Evolutionary conservation across 1,140 invertebrate species (phyloP).

Genomic region (Temnothorax curvispinosus): DNA sequence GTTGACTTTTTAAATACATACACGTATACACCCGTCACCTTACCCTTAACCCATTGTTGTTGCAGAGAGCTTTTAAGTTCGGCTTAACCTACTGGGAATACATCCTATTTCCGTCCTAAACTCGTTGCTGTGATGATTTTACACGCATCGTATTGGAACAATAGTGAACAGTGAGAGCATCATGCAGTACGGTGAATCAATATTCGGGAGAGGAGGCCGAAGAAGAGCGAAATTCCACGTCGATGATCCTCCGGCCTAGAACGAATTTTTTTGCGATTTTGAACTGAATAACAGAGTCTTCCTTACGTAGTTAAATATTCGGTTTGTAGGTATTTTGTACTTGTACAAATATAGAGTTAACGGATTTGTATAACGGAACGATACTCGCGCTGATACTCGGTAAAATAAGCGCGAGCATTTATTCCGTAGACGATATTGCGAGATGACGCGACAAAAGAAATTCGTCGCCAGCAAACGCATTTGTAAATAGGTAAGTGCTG

Average conservation of each 20-base stretch:
- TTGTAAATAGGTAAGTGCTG: slow-evolving; percentile 39
- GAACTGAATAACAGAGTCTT: slow-evolving; percentile 43
- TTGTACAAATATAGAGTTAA: slow-evolving; percentile 42
- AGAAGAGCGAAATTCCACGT: slow-evolving; percentile 11
- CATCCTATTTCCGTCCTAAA: slow-evolving; percentile 80
- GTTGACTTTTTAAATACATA: not conserved
- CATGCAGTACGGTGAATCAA: not conserved
- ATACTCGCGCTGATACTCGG: not conserved
- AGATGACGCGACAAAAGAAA: not conserved
- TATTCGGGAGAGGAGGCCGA: not conserved
- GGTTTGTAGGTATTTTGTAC: slow-evolving; percentile 37
- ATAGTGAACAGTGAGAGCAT: not conserved
- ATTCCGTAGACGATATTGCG: not conserved
- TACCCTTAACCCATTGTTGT: slow-evolving; percentile 65
- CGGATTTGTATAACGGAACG: slow-evolving; percentile 21
- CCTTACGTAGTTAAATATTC: slow-evolving; percentile 50
- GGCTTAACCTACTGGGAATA: slow-evolving; percentile 77
- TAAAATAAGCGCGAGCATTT: not conserved
- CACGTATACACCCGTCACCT: not conserved
- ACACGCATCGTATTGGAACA: slow-evolving; percentile 62
- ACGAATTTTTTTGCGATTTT: slow-evolving; percentile 25
- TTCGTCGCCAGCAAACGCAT: slow-evolving; percentile 9
- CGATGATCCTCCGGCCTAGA: not conserved
- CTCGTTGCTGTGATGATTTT: slow-evolving; percentile 83
- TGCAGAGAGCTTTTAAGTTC: slow-evolving; percentile 85